Evolutionary conservation across 2,113 vertebrate genomes (phyloP), one percentile per base, ranked within the genome.

Genomic region (Etheostoma cragini): DNA sequence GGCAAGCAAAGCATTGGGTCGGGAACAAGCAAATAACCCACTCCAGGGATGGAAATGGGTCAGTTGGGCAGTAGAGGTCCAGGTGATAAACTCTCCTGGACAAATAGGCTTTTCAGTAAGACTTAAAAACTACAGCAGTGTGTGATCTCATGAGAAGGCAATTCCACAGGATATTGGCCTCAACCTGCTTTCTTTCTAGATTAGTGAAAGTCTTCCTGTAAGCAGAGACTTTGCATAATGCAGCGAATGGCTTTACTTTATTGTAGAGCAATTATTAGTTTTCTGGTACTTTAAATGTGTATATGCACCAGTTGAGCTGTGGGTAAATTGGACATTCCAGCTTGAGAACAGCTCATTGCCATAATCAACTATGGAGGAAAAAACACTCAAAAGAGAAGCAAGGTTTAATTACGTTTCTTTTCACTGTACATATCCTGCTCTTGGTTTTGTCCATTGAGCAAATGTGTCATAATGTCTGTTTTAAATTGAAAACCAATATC

Each of bases 71-170:
- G 52, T 45, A n/a, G 63, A 72, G 52, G 56, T 80, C 61, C 68
- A 88, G 77, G 81, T 62, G 79, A 65, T 76, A 78, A 81, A 57
- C 35, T 68, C 24, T 78, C 26, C 46, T 50, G 10, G 76, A 78
- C 71, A 88, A 86, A 88, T 52, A 38, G 62, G 54, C 66, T 72
- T 82, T 80, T 86, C 53, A 79, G 73, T 58, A 57, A 76, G 50
- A 84, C 79, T 86, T 78, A 67, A 76, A 81, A 86, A 80, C 50
- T 26, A 67, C 58, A 15, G 24, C 67, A 38, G 79, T 62, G 50
- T 83, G 60, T 50, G 78, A 82, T 71, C 79, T 78, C 45, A 56
- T 47, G 38, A 57, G 38, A 49, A 46, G 45, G 63, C 8, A 15
- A 76, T 84, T 82, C 61, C 35, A 22, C 54, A 54, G 65, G 69